Percentiles rank a stretch among this genome's conserved stretches.
Conservation (phyloP, 2,113 vertebrate genomes). For the Pomatostomus ruficeps region DNA sequence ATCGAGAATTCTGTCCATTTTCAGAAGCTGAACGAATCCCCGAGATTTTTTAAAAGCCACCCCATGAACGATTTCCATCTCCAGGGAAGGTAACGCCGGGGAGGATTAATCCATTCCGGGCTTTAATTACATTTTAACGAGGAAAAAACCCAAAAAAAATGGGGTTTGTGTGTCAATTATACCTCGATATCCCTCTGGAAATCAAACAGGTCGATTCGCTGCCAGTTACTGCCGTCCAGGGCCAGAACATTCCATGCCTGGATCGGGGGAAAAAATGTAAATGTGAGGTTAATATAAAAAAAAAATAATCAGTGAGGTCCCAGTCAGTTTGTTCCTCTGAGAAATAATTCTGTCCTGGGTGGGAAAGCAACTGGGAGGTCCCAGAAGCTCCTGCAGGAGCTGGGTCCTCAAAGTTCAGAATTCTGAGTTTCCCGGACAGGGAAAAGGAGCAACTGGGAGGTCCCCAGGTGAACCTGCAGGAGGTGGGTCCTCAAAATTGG, state of each 20-base stretch:
- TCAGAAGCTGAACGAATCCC: conserved; percentile 46
- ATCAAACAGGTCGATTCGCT: conserved; percentile 97
- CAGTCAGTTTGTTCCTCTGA: not conserved
- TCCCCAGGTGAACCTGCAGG: no score
- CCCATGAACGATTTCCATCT: conserved; percentile 43
- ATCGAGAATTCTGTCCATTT: not conserved
- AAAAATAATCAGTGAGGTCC: not conserved
- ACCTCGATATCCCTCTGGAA: conserved; percentile 99
- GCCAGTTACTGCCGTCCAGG: conserved; percentile 99
- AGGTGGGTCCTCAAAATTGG: no score
- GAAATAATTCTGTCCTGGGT: not conserved
- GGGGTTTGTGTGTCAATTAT: conserved; percentile 57
- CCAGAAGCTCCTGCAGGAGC: no score
- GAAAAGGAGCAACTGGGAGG: no score
- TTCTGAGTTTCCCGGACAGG: no score
- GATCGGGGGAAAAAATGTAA: conserved; percentile 7
- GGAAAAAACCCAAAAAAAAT: not conserved
- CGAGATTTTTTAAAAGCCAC: no score
- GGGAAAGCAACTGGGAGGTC: not conserved
- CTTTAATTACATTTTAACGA: conserved; percentile 63
- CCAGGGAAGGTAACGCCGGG: conserved; percentile 15
- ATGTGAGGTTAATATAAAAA: not conserved
- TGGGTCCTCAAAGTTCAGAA: no score
- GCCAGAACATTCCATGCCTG: conserved; percentile 98
- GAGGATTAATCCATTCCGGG: conserved; percentile 15